Evolutionary conservation across 2,888 invertebrate genomes (phyloP).

Genomic region (Stenichneumon culpator): DNA sequence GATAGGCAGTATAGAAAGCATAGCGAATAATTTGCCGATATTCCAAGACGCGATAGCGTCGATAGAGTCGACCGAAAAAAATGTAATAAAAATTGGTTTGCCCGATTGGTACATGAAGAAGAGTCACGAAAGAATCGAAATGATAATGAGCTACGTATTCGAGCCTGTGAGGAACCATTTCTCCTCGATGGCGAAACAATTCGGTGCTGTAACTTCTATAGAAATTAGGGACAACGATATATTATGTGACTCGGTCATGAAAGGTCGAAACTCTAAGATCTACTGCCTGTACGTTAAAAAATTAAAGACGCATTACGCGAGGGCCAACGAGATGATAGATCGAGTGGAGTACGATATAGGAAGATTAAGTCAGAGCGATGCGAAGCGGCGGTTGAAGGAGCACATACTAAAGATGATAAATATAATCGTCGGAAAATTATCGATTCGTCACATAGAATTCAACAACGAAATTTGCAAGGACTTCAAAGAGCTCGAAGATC

Average conservation of each 20-base stretch:
- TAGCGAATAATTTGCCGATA: slow-evolving; percentile 87
- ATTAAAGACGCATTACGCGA: slow-evolving; percentile 74
- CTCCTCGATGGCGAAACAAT: slow-evolving; percentile 64
- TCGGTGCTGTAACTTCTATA: slow-evolving; percentile 73
- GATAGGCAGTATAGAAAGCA: slow-evolving; percentile 86
- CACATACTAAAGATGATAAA: slow-evolving; percentile 72
- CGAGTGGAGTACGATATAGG: slow-evolving; percentile 79
- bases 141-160: slow-evolving; percentile 18
- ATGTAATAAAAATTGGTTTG: slow-evolving; percentile 87
- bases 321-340: slow-evolving; percentile 74
- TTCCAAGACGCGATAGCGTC: slow-evolving; percentile 77
- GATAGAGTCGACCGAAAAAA: slow-evolving; percentile 70
- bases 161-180: slow-evolving; percentile 38
- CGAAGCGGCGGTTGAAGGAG: slow-evolving; percentile 74
- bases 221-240: slow-evolving; percentile 68
- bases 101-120: slow-evolving; percentile 86
- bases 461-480: slow-evolving; percentile 84
- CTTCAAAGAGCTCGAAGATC: slow-evolving; percentile 85
- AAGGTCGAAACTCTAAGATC: slow-evolving; percentile 71
- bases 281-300: slow-evolving; percentile 75
- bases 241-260: slow-evolving; percentile 61
- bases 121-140: slow-evolving; percentile 72
- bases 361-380: slow-evolving; percentile 75
- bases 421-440: slow-evolving; percentile 75
- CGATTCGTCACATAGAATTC: slow-evolving; percentile 75